These are phyloP conservation scores for Carabus problematicus DNA, from an alignment of 2,888 invertebrate species.

Conservation along the genomic window DNA sequence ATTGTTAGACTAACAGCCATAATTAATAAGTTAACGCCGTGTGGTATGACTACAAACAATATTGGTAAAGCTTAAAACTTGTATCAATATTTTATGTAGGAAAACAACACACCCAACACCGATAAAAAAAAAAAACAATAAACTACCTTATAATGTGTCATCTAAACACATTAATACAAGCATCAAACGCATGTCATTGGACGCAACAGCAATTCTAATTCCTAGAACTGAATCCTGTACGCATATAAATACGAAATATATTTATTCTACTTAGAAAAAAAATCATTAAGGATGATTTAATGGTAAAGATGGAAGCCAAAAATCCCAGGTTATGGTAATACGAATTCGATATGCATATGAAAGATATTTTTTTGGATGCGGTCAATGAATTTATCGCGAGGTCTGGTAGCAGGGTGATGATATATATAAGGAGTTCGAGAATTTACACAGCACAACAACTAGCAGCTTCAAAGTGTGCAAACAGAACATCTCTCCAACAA, in stretches of 20 bases:
- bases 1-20: too few relatives aligned
- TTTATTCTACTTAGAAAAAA: background rate
- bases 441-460: background rate
- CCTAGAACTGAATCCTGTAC: background rate
- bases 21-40: too few relatives aligned
- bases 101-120: background rate
- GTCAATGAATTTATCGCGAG: slow-evolving; percentile 27
- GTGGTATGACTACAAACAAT: too few relatives aligned
- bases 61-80: too few relatives aligned
- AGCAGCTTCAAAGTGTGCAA: slow-evolving; percentile 20
- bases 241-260: too few relatives aligned
- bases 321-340: slow-evolving; percentile 33
- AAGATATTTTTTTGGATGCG: slow-evolving; percentile 16
- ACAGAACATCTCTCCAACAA: slow-evolving; percentile 20
- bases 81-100: too few relatives aligned
- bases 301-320: slow-evolving; percentile 14
- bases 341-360: slow-evolving; percentile 17
- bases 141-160: background rate
- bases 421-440: slow-evolving; percentile 28
- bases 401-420: slow-evolving; percentile 21
- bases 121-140: slow-evolving; percentile 7
- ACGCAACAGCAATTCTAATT: background rate
- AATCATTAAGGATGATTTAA: slow-evolving; percentile 29
- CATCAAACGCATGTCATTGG: too few relatives aligned
- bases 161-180: slow-evolving; percentile 5